Conservation (phyloP, 2,888 invertebrate genomes). For the Esperia sulphurella region DNA sequence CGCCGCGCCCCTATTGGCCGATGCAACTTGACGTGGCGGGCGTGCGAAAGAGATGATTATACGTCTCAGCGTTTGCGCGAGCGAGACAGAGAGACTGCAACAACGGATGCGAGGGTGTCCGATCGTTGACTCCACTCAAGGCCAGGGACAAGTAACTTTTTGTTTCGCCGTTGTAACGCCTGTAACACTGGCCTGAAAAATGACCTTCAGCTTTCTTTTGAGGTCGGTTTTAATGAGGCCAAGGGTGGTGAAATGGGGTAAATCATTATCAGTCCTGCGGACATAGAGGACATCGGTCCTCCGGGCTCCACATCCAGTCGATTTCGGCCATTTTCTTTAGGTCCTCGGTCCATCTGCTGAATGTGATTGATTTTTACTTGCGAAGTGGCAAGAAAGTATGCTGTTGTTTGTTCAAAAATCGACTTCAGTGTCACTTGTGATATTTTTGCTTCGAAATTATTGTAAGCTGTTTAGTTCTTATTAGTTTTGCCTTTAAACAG, state of each 20-base stretch:
- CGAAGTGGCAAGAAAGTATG: no score
- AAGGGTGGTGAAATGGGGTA: not conserved
- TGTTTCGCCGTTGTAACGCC: conserved; percentile 59
- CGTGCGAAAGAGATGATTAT: conserved; percentile 39
- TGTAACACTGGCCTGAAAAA: conserved; percentile 57
- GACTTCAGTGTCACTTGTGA: no score
- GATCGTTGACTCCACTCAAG: conserved; percentile 76
- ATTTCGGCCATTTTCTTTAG: no score
- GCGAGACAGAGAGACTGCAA: conserved; percentile 47
- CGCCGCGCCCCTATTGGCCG: conserved; percentile 59
- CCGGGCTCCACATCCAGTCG: no score
- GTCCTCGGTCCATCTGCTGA: no score
- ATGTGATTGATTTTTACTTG: no score
- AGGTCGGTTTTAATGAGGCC: conserved; percentile 38
- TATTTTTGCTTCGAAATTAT: no score
- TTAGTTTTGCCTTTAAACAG: no score
- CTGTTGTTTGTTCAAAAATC: no score
- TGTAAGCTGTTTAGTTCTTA: no score
- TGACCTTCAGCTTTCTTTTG: conserved; percentile 72
- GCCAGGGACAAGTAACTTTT: conserved; percentile 65
- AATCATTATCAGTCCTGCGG: no score
- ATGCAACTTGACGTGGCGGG: conserved; percentile 40
- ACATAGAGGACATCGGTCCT: no score
- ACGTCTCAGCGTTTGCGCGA: conserved; percentile 28
- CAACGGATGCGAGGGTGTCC: conserved; percentile 74